phyloP scores from a whole-genome alignment of 2,113 vertebrate species.

The Eonycteris spelaea region DNA sequence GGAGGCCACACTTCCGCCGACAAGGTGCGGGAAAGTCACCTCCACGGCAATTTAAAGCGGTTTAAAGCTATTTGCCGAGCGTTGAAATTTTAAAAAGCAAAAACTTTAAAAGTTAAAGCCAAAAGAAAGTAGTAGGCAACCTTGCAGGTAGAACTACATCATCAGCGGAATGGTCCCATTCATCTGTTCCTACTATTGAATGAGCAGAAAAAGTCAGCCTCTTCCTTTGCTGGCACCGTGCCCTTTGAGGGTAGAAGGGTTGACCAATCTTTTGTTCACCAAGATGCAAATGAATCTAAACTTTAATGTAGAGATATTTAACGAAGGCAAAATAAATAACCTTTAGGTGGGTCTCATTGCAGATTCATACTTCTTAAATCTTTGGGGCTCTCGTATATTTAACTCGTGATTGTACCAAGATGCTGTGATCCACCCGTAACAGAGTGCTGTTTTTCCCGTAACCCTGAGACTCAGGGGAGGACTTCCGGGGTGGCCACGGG shows the following conservation, averaged over 20 bases:
- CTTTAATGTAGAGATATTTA: neutral
- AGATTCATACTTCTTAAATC: neutral
- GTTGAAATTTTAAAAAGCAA: neutral
- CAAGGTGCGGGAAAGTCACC: fast-evolving
- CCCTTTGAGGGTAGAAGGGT: neutral
- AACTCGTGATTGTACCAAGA: too few species aligned
- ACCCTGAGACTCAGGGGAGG: fast-evolving
- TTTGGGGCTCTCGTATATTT: neutral
- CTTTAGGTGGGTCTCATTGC: neutral
- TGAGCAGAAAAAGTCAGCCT: fast-evolving
- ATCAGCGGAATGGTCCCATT: neutral
- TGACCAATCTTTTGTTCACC: neutral
- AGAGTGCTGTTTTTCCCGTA: too few species aligned
- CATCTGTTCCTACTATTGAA: fast-evolving
- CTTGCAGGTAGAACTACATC: neutral
- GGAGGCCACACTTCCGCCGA: too few species aligned
- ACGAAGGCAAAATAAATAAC: neutral
- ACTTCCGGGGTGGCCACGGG: fast-evolving
- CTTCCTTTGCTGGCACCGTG: neutral
- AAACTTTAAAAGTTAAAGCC: neutral
- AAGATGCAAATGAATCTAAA: neutral
- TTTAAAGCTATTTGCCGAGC: neutral
- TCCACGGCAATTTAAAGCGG: neutral
- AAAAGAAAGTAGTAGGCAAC: neutral
- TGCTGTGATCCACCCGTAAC: fast-evolving